These are phyloP conservation scores for Parauchenoglanis ngamensis DNA, from an alignment of 2,797 vertebrate species.

Conservation along the genomic window DNA sequence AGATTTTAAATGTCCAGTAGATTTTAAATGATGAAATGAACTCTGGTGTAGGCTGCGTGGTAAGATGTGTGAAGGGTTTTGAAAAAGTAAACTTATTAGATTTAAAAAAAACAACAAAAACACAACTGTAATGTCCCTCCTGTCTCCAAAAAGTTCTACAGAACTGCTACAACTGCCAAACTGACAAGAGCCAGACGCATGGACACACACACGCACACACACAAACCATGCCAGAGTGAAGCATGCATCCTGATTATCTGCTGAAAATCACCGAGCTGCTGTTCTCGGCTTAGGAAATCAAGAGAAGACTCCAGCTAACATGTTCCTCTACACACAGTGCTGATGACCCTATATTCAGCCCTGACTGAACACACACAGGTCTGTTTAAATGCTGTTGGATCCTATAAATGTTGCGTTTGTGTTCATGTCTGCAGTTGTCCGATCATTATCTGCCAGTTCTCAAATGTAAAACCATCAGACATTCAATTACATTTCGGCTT, in stretches of 20 bases:
- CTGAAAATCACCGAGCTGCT: conserved; percentile 18
- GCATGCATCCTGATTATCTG: conserved; percentile 18
- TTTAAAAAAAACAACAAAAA: background rate
- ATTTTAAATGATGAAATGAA: background rate
- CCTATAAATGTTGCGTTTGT: background rate
- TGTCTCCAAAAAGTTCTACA: conserved; percentile 9
- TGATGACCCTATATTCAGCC: background rate
- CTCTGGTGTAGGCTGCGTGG: background rate
- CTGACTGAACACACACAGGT: background rate
- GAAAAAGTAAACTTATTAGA: background rate
- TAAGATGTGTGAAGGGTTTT: background rate
- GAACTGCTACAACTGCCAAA: conserved; percentile 14
- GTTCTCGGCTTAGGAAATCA: conserved; percentile 21
- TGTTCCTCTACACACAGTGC: conserved; percentile 4
- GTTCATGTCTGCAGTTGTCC: background rate
- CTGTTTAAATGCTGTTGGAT: too few relatives aligned
- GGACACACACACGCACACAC: conserved; percentile 21
- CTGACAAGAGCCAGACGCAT: conserved; percentile 4
- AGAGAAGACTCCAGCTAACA: conserved; percentile 3
- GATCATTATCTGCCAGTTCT: background rate
- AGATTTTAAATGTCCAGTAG: background rate
- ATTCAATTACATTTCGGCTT: background rate
- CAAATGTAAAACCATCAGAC: background rate
- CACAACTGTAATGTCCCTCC: background rate
- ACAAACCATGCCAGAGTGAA: conserved; percentile 4